phyloP scores from a whole-genome alignment of 2,888 invertebrate species.

The Cryptus viduatorius region DNA sequence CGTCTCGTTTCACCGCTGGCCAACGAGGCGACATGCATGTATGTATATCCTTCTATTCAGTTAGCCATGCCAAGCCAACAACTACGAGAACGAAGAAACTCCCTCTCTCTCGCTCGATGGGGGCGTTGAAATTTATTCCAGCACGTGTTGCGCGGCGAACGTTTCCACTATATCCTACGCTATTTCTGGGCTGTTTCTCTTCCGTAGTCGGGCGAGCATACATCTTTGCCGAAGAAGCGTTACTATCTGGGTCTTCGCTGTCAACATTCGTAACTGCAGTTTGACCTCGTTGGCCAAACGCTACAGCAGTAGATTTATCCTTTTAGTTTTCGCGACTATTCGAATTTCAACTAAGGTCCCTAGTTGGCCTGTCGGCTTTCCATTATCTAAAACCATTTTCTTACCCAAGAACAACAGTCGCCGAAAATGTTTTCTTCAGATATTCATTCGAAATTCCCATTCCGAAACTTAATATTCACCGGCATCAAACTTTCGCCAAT shows the following conservation, averaged over 20 bases:
- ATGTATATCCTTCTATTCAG: conserved; percentile 36
- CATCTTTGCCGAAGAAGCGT: conserved; percentile 16
- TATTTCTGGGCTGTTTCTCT: not conserved
- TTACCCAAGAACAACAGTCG: no score
- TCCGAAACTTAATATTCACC: not conserved
- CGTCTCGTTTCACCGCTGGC: conserved; percentile 32
- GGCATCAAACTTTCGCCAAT: not conserved
- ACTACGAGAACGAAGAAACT: conserved; percentile 10
- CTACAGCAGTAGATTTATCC: not conserved
- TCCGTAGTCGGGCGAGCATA: not conserved
- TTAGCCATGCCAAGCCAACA: conserved; percentile 42
- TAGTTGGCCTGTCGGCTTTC: not conserved
- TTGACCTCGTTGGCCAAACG: conserved; percentile 37
- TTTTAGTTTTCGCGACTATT: not conserved
- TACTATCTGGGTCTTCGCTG: conserved; percentile 27
- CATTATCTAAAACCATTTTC: no score
- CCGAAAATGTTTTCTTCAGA: no score
- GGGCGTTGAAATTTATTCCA: conserved; percentile 60
- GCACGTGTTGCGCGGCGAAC: conserved; percentile 59
- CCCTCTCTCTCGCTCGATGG: not conserved
- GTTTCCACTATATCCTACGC: not conserved
- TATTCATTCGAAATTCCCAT: no score
- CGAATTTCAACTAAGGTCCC: not conserved
- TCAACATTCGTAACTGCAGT: conserved; percentile 36
- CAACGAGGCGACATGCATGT: conserved; percentile 23